Conservation (phyloP, 2,797 vertebrate genomes). For the Megalops cyprinoides region DNA sequence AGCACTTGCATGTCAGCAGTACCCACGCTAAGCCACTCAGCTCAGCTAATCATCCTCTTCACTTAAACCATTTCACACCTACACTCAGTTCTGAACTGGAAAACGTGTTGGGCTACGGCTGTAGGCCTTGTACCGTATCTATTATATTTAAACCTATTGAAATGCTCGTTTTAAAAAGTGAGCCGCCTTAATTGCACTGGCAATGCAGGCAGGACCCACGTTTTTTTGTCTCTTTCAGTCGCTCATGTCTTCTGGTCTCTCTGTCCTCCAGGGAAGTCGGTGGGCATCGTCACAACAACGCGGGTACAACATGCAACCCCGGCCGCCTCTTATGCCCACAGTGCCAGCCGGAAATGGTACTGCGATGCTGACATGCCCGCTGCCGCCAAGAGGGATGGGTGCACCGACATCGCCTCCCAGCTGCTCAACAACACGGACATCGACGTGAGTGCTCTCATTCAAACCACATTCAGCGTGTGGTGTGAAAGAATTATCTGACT, state of each 20-base stretch:
- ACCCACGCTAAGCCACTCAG: not conserved
- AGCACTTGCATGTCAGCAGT: too few species aligned
- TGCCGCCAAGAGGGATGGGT: slow-evolving; percentile 60
- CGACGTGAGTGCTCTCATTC: slow-evolving; percentile 52
- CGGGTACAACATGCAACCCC: slow-evolving; percentile 78
- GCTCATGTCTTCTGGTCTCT: not conserved
- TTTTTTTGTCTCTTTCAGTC: not conserved
- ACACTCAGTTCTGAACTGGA: not conserved
- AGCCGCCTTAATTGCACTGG: not conserved
- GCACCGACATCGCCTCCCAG: slow-evolving; percentile 73
- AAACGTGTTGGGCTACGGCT: not conserved
- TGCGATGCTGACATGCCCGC: slow-evolving; percentile 70
- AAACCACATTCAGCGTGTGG: not conserved
- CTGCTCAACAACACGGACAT: slow-evolving; percentile 74
- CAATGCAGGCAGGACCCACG: too few species aligned
- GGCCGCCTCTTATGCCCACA: slow-evolving; percentile 73
- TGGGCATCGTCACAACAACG: slow-evolving; percentile 77
- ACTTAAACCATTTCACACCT: not conserved
- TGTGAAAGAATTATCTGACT: too few species aligned
- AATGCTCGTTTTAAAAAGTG: not conserved
- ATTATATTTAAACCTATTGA: not conserved
- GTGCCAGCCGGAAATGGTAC: slow-evolving; percentile 77
- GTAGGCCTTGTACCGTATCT: not conserved
- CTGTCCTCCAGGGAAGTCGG: slow-evolving; percentile 70
- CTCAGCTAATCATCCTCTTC: not conserved